These are phyloP conservation scores for Turritopsis dohrnii DNA, from an alignment of 30 jellyfish, hydroid and myxozoan genomes.

Conservation along the genomic window DNA sequence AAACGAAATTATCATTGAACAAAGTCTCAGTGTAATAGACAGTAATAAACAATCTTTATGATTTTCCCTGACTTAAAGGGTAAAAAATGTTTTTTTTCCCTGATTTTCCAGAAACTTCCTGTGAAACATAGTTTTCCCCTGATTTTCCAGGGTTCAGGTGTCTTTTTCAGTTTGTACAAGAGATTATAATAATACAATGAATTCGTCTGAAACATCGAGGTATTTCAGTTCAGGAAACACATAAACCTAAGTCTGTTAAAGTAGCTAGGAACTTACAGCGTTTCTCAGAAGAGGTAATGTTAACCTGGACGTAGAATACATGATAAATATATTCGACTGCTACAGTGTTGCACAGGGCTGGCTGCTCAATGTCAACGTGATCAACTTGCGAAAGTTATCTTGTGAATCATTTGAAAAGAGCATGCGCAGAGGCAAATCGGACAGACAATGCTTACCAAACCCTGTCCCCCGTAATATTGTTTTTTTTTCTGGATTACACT, in stretches of 20 bases:
- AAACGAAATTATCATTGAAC: too few species aligned
- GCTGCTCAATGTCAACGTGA: neutral
- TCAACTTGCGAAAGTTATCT: neutral
- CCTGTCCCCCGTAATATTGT: neutral
- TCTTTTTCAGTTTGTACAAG: too few species aligned
- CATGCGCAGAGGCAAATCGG: neutral
- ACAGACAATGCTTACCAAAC: neutral
- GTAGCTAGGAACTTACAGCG: conserved; percentile 37
- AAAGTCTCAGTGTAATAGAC: too few species aligned
- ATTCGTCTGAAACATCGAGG: too few species aligned
- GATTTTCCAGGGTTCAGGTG: too few species aligned
- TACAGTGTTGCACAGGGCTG: conserved; percentile 19
- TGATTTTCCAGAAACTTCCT: too few species aligned
- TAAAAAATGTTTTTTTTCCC: too few species aligned
- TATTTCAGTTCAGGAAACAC: too few species aligned
- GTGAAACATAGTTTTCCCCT: too few species aligned
- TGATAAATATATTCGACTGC: conserved; percentile 18
- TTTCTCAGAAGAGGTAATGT: conserved; percentile 54
- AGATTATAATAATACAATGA: too few species aligned
- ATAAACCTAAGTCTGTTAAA: neutral
- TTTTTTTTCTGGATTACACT: neutral
- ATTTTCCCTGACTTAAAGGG: too few species aligned
- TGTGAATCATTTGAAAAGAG: neutral
- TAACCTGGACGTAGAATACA: conserved; percentile 56
- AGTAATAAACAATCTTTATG: too few species aligned